Evolutionary conservation across 2,888 invertebrate genomes (phyloP), one percentile per base, ranked within the genome.

Genomic region (Choreutis nemorana): DNA sequence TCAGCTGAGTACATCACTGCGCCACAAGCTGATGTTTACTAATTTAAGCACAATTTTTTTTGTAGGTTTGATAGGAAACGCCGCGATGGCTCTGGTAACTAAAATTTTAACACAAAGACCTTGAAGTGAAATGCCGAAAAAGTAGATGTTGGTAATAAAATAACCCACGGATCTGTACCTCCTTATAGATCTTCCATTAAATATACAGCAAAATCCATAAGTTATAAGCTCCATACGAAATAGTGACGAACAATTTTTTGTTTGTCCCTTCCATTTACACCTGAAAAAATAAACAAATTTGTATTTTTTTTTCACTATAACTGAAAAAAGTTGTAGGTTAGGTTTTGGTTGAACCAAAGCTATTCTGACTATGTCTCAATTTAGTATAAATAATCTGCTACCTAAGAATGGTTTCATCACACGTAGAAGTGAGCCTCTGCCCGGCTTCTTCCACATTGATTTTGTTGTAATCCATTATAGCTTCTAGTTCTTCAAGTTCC

Each of bases 201-300:
- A 83, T 1, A 72, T 61, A 33, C 84, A 84, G 42, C 84, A 83
- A 44, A 61, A 82, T 1, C 85, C 84, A 30, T 79, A 75, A 14
- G 63, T 66, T 2, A 83, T 81, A 3, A 79, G 48, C 20, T 80
- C 70, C 45, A 78, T 63, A 2, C 37, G 40, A 36, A 85, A 83
- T n/a, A 83, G 28, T 1, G 61, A 38, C 0, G 52, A 48, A 35
- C 83, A 83, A 30, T 75, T 52, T 1, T 54, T 30, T 2, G 47
- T 37, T 7, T 26, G 18, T 1, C 60, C 55, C 7, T 45, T 46
- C 67, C 80, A 82, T 1, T 55, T 52, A 41, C 85, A 85, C 32
- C 73, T 73, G 34, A 3, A 42, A 43, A 13, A 25, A 26, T 3
- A 27, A 28, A 23, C 9, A 26, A n/a, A 29, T 28, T 23, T 16